Evolutionary conservation across 2,888 invertebrate species (phyloP).

Genomic region (Marronus borbonicus): DNA sequence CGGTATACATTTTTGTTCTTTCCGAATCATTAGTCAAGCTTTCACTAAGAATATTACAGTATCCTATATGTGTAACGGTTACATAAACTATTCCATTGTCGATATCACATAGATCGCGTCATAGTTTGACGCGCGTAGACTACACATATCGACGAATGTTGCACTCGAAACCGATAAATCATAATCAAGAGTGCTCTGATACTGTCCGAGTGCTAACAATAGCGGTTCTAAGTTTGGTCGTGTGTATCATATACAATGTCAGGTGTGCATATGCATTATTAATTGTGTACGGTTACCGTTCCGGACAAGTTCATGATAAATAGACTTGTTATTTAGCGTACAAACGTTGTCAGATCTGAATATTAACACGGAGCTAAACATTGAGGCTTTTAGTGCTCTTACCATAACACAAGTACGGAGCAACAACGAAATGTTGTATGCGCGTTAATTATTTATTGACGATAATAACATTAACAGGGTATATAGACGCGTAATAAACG

Average conservation of each 20-base stretch:
- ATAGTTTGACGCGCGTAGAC: conserved; percentile 41
- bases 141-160: conserved; percentile 41
- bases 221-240: conserved; percentile 53
- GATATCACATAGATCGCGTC: conserved; percentile 31
- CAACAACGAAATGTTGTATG: conserved; percentile 9
- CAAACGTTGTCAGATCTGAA: conserved; percentile 45
- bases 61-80: conserved; percentile 18
- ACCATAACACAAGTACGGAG: neutral
- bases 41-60: conserved; percentile 20
- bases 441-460: conserved; percentile 35
- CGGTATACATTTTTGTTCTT: conserved; percentile 1
- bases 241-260: conserved; percentile 54
- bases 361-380: conserved; percentile 39
- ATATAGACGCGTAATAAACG: conserved; percentile 1
- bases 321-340: conserved; percentile 52
- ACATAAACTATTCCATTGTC: conserved; percentile 21
- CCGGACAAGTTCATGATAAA: conserved; percentile 55
- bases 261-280: conserved; percentile 54
- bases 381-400: conserved; percentile 31
- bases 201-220: conserved; percentile 54
- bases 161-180: conserved; percentile 51
- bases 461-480: conserved; percentile 23
- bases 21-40: conserved; percentile 26
- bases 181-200: conserved; percentile 53
- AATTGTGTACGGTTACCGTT: conserved; percentile 54